These are phyloP conservation scores for Candidula unifasciata DNA, from an alignment of 2,888 invertebrate genomes.

Conservation along the genomic window DNA sequence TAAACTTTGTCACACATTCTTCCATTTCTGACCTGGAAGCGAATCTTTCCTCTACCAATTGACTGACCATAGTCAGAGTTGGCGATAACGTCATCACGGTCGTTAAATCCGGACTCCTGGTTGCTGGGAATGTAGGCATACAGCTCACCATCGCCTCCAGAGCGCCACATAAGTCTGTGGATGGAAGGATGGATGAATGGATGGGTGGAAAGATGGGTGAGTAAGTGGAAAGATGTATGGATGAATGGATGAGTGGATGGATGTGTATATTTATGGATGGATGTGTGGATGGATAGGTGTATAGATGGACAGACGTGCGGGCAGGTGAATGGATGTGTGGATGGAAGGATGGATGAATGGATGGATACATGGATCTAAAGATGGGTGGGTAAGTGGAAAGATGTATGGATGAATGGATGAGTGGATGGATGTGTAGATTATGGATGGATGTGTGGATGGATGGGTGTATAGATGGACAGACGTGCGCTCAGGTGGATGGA, in stretches of 20 bases:
- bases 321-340: not conserved
- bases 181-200: not conserved
- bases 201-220: not conserved
- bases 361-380: no score
- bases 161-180: slow-evolving; percentile 65
- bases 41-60: slow-evolving; percentile 45
- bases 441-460: no score
- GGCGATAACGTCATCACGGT: slow-evolving; percentile 51
- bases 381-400: not conserved
- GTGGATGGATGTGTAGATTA: not conserved
- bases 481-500: not conserved
- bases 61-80: slow-evolving; percentile 56
- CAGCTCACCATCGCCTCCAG: slow-evolving; percentile 64
- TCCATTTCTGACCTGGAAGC: slow-evolving; percentile 20
- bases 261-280: not conserved
- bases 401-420: not conserved
- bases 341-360: not conserved
- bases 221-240: not conserved
- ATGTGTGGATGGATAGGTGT: not conserved
- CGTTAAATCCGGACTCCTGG: slow-evolving; percentile 56
- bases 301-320: not conserved
- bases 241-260: not conserved
- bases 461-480: not conserved
- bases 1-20: no score
- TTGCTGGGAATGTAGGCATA: slow-evolving; percentile 66